These are phyloP conservation scores for Potorous gilbertii DNA, from an alignment of 2,797 vertebrate species.

Conservation along the genomic window DNA sequence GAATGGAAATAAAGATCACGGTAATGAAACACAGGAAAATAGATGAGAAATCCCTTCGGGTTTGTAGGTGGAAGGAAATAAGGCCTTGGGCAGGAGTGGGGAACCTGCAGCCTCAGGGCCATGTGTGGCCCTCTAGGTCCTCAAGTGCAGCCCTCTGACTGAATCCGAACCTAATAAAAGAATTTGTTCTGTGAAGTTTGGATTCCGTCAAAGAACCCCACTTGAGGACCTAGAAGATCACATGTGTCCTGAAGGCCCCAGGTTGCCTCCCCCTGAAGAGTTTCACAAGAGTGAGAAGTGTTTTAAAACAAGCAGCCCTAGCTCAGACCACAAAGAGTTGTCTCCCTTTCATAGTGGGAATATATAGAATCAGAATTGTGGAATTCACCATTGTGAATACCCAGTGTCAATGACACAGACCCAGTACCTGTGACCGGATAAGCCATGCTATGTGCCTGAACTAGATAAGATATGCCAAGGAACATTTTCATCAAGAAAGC, in stretches of 20 bases:
- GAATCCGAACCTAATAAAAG: no score
- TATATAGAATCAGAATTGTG: not conserved
- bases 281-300: not conserved
- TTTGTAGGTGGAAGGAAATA: not conserved
- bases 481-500: not conserved
- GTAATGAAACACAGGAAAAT: not conserved
- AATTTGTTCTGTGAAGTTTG: no score
- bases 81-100: not conserved
- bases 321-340: not conserved
- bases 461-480: not conserved
- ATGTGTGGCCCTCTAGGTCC: no score
- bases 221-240: no score
- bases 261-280: not conserved
- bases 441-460: not conserved
- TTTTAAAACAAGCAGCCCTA: not conserved
- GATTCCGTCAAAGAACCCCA: no score
- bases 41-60: not conserved
- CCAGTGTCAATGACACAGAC: not conserved
- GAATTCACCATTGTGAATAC: not conserved
- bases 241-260: no score
- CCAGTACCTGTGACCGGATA: not conserved
- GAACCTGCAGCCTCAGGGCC: no score
- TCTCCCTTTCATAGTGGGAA: not conserved
- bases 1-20: not conserved
- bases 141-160: no score